Evolutionary conservation across 2,113 vertebrate genomes (phyloP), one percentile per base, ranked within the genome.

Genomic region (Caranx ignobilis): DNA sequence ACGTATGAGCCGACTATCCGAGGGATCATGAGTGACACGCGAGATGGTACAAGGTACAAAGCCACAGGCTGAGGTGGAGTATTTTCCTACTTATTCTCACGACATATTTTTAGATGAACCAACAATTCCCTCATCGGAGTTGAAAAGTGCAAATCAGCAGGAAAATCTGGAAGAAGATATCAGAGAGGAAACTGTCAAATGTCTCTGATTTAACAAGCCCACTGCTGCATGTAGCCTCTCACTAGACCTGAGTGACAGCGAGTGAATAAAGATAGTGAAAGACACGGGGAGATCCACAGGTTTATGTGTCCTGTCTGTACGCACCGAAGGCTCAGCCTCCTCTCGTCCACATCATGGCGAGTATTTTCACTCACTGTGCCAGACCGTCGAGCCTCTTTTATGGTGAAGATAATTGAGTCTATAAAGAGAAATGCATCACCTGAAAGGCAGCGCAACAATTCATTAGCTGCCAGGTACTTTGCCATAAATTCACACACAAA

Each of bases 371-470:
- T 92, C 87, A 81, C 91, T 93, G 73, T 78, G 75, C 57, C 67
- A 41, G 67, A 68, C 81, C 87, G 89, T 94, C 90, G 85, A 77
- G 84, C 89, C 63, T 84, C 87, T 94, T 96, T 95, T 94, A 95
- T 93, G 87, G 87, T 54, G 89, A 88, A 92, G 74, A 94, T 96
- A 96, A 96, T 90, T 95, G 92, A 95, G 94, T 84, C 85, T 85
- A 92, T 75, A 93, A 93, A 94, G 87, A 90, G 75, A 60, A 94
- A 94, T 87, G 84, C 87, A 91, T 85, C 95, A 95, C 84, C 87
- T 94, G 71, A 91, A 94, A 94, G 94, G 81, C 1, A 93, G 92
- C 90, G 82, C 79, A 87, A 91, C 94, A 94, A 95, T 94, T 94
- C 77, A 95, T 94, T 88, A 94, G 26, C 75, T 54, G 76, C 91